Base-by-base conservation (phyloP, 2,113 vertebrate genomes). In the Macquaria australasica region DNA sequence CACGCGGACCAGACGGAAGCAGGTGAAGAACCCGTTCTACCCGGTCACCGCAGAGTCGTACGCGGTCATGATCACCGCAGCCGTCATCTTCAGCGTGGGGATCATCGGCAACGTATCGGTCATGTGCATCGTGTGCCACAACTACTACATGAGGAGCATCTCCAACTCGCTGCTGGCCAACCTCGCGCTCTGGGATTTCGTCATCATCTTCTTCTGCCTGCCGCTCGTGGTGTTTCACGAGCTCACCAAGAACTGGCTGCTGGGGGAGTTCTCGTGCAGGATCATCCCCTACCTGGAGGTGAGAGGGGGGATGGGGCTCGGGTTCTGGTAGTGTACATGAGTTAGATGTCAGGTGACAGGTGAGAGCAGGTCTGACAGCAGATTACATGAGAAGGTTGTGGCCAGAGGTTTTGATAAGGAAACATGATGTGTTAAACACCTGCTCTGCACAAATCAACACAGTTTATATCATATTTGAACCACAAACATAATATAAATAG, bases 61-160 rank as follows among this genome's bases (percentile, higher is more conserved):
- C 51, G 97, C 96, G 3, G 94, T 98, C 64, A 88, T 97, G 94
- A 93, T 97, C 63, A 74, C 95, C 66, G 97, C 97, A 5, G 89
- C 96, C 58, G 87, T 98, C 76, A 96, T 99, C 87, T 99, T 99
- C 85, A 95, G 94, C n/a, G 96, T 96, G 45, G 98, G 98, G 2
- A 96, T 99, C 87, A 94, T 97, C 51, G 97, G 97, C 68, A 99
- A 99, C 93, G 95, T 99, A 92, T 97, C 97, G 4, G 95, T 99
- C 88, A 98, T 99, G 98, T 99, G 98, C 93, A 97, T 99, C 73
- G 98, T 99, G 78, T 99, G 97, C 62, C 97, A 99, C 91, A 99
- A 99, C 94, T 98, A 98, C 94, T 98, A 98, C 92, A 98, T 99
- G 98, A 95, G 98, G 93, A 99, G 97, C 94, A 98, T 99, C 93